phyloP scores from a whole-genome alignment of 2,113 vertebrate genomes.

The Megalops atlanticus region DNA sequence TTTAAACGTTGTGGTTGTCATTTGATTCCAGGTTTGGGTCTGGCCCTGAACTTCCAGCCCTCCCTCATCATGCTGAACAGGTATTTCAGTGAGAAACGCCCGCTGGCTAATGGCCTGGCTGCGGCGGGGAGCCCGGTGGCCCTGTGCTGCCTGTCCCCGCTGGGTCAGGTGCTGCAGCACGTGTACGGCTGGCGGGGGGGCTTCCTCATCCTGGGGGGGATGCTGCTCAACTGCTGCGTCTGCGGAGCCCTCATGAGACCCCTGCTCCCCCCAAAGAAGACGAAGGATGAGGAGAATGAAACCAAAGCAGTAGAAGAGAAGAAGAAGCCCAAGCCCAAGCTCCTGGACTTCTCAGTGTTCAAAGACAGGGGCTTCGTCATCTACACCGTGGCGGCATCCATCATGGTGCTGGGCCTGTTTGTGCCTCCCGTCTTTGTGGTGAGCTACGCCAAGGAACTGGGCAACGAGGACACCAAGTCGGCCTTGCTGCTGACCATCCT shows the following conservation, averaged over 20 bases:
- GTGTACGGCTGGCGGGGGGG: conserved; percentile 88
- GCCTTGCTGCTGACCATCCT: conserved; percentile 88
- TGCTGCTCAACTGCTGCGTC: conserved; percentile 92
- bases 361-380: conserved; percentile 84
- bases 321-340: conserved; percentile 68
- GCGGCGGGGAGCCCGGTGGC: conserved; percentile 92
- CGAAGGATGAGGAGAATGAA: conserved; percentile 33
- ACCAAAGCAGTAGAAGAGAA: conserved; percentile 41
- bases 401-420: conserved; percentile 95
- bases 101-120: conserved; percentile 88
- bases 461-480: conserved; percentile 81
- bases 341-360: conserved; percentile 89
- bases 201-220: conserved; percentile 88
- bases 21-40: conserved; percentile 79
- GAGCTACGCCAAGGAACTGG: conserved; percentile 90
- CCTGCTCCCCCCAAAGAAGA: conserved; percentile 64
- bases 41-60: conserved; percentile 94
- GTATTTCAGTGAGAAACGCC: conserved; percentile 88
- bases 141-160: conserved; percentile 85
- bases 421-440: conserved; percentile 94
- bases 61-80: conserved; percentile 95
- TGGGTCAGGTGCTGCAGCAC: conserved; percentile 87
- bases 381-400: conserved; percentile 85
- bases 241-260: conserved; percentile 92
- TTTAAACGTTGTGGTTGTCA: not conserved